phyloP scores from a whole-genome alignment of 2,888 invertebrate genomes.

The Thecocarcelia acutangulata region DNA sequence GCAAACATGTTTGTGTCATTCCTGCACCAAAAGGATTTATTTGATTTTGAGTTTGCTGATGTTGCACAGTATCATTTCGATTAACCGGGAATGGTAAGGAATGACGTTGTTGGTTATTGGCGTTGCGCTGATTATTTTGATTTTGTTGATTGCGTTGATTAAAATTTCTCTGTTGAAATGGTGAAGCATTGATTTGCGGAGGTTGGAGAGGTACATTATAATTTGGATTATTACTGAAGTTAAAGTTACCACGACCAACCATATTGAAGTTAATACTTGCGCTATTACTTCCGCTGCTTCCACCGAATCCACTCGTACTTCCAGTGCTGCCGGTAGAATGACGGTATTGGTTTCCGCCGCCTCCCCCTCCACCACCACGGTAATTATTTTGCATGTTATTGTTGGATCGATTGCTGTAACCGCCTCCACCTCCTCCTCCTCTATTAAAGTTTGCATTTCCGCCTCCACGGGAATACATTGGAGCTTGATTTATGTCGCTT shows the following conservation, averaged over 20 bases:
- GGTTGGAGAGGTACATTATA: conserved; percentile 61
- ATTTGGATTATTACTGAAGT: conserved; percentile 72
- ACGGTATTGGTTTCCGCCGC: conserved; percentile 72
- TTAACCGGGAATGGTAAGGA: conserved; percentile 71
- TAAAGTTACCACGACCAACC: conserved; percentile 74
- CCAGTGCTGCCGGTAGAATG: conserved; percentile 71
- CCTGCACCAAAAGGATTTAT: conserved; percentile 49
- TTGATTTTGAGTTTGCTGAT: conserved; percentile 69
- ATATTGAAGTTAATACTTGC: conserved; percentile 67
- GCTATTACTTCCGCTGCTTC: conserved; percentile 51
- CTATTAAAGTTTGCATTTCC: conserved; percentile 76
- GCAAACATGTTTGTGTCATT: conserved; percentile 51
- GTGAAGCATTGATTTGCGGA: conserved; percentile 71
- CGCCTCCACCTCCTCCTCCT: conserved; percentile 82
- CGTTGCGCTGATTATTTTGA: conserved; percentile 68
- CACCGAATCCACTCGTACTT: conserved; percentile 45
- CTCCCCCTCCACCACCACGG: conserved; percentile 72
- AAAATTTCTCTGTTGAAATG: conserved; percentile 76
- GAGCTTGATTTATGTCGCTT: conserved; percentile 81
- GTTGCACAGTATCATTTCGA: conserved; percentile 64
- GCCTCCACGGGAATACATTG: conserved; percentile 85
- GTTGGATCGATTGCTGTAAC: conserved; percentile 76
- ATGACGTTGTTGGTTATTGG: conserved; percentile 69
- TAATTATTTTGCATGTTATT: conserved; percentile 72
- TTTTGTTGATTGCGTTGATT: conserved; percentile 75